Evolutionary conservation across 1,140 invertebrate genomes (phyloP), one percentile per base, ranked within the genome.

Genomic region (Steinernema khuongi): DNA sequence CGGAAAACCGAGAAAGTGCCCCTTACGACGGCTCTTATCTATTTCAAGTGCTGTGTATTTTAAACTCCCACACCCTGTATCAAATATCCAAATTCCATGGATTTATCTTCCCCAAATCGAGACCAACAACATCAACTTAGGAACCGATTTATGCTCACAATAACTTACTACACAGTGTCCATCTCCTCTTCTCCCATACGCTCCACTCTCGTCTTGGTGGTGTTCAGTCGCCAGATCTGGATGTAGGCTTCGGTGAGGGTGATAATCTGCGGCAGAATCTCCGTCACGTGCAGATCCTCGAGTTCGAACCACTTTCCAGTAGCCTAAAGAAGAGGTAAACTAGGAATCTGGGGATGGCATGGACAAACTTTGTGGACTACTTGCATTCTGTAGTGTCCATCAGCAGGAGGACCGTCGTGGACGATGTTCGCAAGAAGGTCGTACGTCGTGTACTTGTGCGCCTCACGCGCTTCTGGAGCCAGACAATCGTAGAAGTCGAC

Each of bases 191-290:
- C 82, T 7, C 80, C 78, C 70, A 81, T 36, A 68, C 80, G 29
- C 67, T 81, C 72, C 36, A 75, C 77, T 31, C 80, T 33, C 4
- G 80, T 81, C 50, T 75, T 74, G n/a, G 75, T 77, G 31, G 70
- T 14, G 70, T 81, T 81, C 44, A 81, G 66, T 17, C 74, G 33
- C 80, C 80, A 81, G 41, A 89, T 88, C 88, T 99, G 96, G 84
- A 99, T 97, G 81, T 99, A 99, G 14, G 94, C 94, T 88, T 99
- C 97, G 7, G 96, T 97, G 2, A 99, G 88, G 0, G 97, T 97
- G 74, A 99, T 98, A 94, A 99, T 99, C 86, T 98, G 96, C 1
- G 96, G 96, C 26, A 99, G 88, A 84, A 99, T 97, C 85, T 96
- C 94, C 1, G 91, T 95, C 0, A 99, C 96, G 85, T 99, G 96